Conservation (phyloP, 1,140 invertebrate genomes). For the Euura saliciscinereae region DNA sequence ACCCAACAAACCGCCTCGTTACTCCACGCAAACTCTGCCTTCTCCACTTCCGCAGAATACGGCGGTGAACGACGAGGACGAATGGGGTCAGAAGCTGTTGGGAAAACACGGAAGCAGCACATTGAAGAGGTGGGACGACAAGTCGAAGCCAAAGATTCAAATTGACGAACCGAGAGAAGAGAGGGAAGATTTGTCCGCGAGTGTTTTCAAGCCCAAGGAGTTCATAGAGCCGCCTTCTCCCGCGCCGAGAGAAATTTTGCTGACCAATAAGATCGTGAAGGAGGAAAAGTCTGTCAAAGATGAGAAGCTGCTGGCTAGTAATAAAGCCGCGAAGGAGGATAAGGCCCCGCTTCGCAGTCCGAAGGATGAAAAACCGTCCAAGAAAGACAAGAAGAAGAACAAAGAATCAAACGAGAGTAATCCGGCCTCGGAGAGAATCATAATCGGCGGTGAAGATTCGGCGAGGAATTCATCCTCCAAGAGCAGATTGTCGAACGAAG, state of each 20-base stretch:
- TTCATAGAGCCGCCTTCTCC: slow-evolving; percentile 27
- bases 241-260: slow-evolving; percentile 26
- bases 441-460: slow-evolving; percentile 80
- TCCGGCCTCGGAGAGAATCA: slow-evolving; percentile 70
- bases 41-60: slow-evolving; percentile 50
- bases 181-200: slow-evolving; percentile 38
- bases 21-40: slow-evolving; percentile 38
- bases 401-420: slow-evolving; percentile 48
- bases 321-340: slow-evolving; percentile 39
- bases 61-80: slow-evolving; percentile 63
- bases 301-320: background rate
- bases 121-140: slow-evolving; percentile 54
- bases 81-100: slow-evolving; percentile 84
- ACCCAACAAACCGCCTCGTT: slow-evolving; percentile 62
- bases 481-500: slow-evolving; percentile 70
- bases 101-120: slow-evolving; percentile 62
- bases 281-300: background rate
- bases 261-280: background rate
- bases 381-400: slow-evolving; percentile 52
- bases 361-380: slow-evolving; percentile 42
- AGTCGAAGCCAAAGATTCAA: slow-evolving; percentile 44
- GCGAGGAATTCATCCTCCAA: slow-evolving; percentile 57
- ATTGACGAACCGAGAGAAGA: slow-evolving; percentile 45
- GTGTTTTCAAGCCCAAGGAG: slow-evolving; percentile 33
- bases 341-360: slow-evolving; percentile 40